A percentile compares a stretch with the other conserved stretches of the same genome.
Conservation (phyloP, 2,113 vertebrate genomes). For the Pyrgilauda ruficollis region DNA sequence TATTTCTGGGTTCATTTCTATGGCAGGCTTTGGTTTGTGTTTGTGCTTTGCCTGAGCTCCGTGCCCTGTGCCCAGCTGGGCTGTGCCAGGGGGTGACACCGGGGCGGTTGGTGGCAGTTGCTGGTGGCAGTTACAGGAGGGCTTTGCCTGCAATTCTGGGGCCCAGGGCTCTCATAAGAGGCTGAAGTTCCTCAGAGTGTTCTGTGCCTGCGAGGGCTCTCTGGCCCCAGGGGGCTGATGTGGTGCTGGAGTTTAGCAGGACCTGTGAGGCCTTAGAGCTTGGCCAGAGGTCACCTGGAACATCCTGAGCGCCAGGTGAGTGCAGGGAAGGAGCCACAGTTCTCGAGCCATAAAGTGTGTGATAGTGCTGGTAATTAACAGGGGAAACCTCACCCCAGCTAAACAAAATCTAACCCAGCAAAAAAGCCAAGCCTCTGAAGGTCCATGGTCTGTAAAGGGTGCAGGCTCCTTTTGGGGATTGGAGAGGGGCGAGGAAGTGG, state of each 20-base stretch:
- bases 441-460: neutral
- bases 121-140: neutral
- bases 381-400: too few relatives aligned
- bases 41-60: fast-evolving
- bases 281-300: neutral
- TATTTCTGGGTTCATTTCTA: too few relatives aligned
- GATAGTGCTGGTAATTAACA: neutral
- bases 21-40: neutral
- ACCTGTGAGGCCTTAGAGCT: neutral
- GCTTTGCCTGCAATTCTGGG: neutral
- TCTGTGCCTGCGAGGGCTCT: neutral
- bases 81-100: fast-evolving
- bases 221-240: neutral
- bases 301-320: neutral
- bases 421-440: neutral
- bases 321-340: neutral
- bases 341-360: neutral
- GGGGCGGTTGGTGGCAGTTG: neutral
- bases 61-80: fast-evolving
- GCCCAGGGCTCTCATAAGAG: neutral
- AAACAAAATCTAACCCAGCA: neutral
- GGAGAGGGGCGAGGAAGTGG: neutral
- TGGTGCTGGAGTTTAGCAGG: neutral
- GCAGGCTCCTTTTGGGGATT: neutral
- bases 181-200: neutral